Conservation (phyloP, 2,888 invertebrate genomes). For the Cyclophora punctaria region DNA sequence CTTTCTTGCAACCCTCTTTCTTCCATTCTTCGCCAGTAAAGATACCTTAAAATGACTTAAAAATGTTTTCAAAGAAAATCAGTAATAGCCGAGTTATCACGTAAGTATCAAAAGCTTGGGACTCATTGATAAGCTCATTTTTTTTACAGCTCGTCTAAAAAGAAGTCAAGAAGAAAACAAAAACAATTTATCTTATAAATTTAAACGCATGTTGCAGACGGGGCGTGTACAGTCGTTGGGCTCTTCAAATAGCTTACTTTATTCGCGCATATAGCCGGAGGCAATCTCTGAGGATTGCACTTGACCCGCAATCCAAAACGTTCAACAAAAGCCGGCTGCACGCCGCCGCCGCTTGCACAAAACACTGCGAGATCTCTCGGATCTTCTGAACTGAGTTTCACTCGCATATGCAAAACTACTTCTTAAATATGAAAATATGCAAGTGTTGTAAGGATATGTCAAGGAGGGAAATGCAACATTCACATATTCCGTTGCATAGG, state of each 20-base stretch:
- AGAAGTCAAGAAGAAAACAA: constrained; percentile 5
- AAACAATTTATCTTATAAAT: constrained; percentile 1
- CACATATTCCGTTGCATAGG: background rate
- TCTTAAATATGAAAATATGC: constrained; percentile 11
- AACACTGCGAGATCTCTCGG: constrained; percentile 21
- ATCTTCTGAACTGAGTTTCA: constrained; percentile 29
- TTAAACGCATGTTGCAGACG: background rate
- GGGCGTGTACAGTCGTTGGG: constrained; percentile 11
- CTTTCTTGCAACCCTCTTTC: too few relatives aligned
- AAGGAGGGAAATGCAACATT: constrained; percentile 7
- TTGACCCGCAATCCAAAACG: constrained; percentile 60
- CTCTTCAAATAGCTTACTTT: constrained; percentile 30
- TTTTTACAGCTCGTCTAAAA: constrained; percentile 4
- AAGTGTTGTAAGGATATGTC: constrained; percentile 7
- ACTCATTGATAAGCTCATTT: background rate
- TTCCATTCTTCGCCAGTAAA: too few relatives aligned
- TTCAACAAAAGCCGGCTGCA: constrained; percentile 41
- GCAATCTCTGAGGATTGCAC: constrained; percentile 55
- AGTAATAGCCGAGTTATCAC: constrained; percentile 8
- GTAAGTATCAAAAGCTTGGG: background rate
- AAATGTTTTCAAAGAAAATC: too few relatives aligned
- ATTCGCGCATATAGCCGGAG: constrained; percentile 29
- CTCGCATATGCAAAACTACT: constrained; percentile 17
- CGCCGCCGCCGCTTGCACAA: constrained; percentile 26
- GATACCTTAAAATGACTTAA: too few relatives aligned